Evolutionary conservation across 2,113 vertebrate species (phyloP), one percentile per base, ranked within the genome.

Genomic region (Chloroceryle aenea): DNA sequence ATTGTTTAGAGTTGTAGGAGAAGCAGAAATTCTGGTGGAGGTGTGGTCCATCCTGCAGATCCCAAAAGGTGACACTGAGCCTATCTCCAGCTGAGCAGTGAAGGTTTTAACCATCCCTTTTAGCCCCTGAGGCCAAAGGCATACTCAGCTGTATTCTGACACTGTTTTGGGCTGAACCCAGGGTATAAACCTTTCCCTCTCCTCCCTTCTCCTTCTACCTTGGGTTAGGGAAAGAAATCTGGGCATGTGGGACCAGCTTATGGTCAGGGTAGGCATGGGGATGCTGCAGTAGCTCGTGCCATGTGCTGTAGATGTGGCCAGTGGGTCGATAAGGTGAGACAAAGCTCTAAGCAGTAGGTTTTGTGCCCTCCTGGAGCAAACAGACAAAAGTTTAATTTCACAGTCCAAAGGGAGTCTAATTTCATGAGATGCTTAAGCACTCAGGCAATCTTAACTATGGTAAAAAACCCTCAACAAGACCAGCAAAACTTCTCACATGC

Each of bases 251-350:
- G 66, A 75, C 29, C 19, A 50, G 59, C 0, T 14, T 5, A 10
- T 30, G 43, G 30, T 30, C 15, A 38, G 22, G 19, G 23, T 45
- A 55, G 48, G 32, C n/a, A 45, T 3, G 7, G 17, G 52, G 47
- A 52, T 3, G 4, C 27, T 48, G 52, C 45, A 53, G 43, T 36
- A 55, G 38, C 20, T 80, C 0, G 0, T 80, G 43, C n/a, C 16
- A 6, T 0, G 0, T 43, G 50, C 14, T 15, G n/a, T 55, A 34
- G 42, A 18, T 2, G 7, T 25, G 55, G 8, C 13, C 6, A 5
- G 11, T 38, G 25, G 32, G 38, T 15, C 47, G 30, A 12, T 66
- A 63, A 34, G 36, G 47, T 56, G 19, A 52, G 6, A 4, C 26
- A 50, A n/a, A 56, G 21, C 45, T 85, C 69, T 67, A 40, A 18